Evolutionary conservation across 2,888 invertebrate species (phyloP).

Genomic region (Tetrapedia diversipes): DNA sequence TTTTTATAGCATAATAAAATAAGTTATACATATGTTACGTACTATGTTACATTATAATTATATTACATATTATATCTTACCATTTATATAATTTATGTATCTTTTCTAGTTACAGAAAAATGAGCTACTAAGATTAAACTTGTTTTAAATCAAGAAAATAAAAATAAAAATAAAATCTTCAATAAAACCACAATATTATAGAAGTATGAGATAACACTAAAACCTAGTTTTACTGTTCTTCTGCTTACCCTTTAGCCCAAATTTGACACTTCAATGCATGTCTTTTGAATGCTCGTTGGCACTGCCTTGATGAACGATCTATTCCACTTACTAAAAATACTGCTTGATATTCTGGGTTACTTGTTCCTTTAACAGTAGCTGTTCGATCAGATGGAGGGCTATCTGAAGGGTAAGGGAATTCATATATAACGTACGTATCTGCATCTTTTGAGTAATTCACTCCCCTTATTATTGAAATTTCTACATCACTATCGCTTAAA

Average conservation of each 20-base stretch:
- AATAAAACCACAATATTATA: neutral
- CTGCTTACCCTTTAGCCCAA: constrained; percentile 93
- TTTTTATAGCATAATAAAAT: constrained; percentile 28
- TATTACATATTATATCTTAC: too few relatives aligned
- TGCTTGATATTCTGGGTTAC: constrained; percentile 94
- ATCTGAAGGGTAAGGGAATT: constrained; percentile 95
- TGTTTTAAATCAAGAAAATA: constrained; percentile 3
- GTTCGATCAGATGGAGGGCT: constrained; percentile 90
- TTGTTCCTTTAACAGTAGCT: constrained; percentile 90
- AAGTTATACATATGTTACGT: neutral
- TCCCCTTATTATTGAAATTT: constrained; percentile 93
- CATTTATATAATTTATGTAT: neutral
- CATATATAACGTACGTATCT: constrained; percentile 96
- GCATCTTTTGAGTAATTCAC: constrained; percentile 95
- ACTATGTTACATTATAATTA: too few relatives aligned
- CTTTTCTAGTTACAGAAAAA: constrained; percentile 8
- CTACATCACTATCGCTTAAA: constrained; percentile 94
- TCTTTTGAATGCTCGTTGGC: constrained; percentile 94
- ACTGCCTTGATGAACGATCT: constrained; percentile 90
- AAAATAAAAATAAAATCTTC: too few relatives aligned
- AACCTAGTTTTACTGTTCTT: constrained; percentile 46
- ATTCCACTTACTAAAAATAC: constrained; percentile 89
- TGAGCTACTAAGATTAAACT: neutral
- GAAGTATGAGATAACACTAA: constrained; percentile 20
- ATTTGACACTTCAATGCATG: constrained; percentile 96